Evolutionary conservation across 2,888 invertebrate species (phyloP).

Genomic region (Subacronicta megacephala): DNA sequence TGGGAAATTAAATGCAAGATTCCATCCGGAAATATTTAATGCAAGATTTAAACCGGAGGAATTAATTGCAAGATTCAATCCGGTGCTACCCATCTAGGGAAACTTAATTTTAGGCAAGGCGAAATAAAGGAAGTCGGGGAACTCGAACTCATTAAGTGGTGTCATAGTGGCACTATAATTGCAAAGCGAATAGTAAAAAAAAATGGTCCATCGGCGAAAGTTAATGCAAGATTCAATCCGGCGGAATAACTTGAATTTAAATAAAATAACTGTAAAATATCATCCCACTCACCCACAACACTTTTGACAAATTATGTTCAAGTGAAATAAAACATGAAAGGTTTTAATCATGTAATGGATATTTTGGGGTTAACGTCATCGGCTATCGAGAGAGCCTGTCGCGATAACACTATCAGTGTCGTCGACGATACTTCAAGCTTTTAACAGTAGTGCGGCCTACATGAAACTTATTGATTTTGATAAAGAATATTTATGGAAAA

Average conservation of each 20-base stretch:
- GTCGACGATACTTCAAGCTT: slow-evolving; percentile 55
- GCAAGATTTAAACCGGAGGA: too few species aligned
- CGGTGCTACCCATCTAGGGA: too few species aligned
- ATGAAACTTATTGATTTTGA: slow-evolving; percentile 30
- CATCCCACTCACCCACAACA: slow-evolving; percentile 65
- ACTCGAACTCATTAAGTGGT: too few species aligned
- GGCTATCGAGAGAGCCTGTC: slow-evolving; percentile 61
- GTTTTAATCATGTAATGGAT: slow-evolving; percentile 80
- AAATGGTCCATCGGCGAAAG: too few species aligned
- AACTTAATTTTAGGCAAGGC: too few species aligned
- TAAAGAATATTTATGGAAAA: slow-evolving; percentile 28
- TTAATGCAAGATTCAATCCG: too few species aligned
- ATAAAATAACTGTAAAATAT: slow-evolving; percentile 31
- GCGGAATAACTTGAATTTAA: background rate
- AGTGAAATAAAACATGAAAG: slow-evolving; percentile 73
- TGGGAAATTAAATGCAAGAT: too few species aligned
- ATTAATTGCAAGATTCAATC: too few species aligned
- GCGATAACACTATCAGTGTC: slow-evolving; percentile 67
- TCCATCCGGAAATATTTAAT: too few species aligned
- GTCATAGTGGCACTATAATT: too few species aligned
- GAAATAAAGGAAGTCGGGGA: too few species aligned
- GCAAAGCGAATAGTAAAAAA: too few species aligned
- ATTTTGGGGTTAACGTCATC: slow-evolving; percentile 65
- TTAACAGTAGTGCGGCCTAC: slow-evolving; percentile 53
- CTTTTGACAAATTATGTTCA: slow-evolving; percentile 67